A percentile compares a stretch with the other conserved stretches of the same genome.
These are phyloP conservation scores for Corythaeola cristata DNA, from an alignment of 2,113 vertebrate species.

Conservation along the genomic window DNA sequence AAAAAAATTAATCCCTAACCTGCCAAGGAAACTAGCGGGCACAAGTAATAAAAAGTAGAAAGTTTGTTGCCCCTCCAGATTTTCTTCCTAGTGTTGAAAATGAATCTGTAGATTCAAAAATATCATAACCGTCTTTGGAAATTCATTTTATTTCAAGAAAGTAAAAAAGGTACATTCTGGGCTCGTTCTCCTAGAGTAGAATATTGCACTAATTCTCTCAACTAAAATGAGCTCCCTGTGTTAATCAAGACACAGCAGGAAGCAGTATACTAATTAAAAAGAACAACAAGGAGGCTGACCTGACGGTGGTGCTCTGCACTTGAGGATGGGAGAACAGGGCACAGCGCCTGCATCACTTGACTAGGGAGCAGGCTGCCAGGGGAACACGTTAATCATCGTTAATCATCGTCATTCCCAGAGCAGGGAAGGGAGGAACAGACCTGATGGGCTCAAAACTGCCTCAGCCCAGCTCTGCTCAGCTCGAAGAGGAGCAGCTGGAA, in stretches of 20 bases:
- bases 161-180: neutral
- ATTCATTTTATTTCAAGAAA: neutral
- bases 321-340: neutral
- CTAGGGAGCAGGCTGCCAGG: neutral
- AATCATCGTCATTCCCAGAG: neutral
- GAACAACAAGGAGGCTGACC: neutral
- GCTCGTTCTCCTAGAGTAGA: constrained; percentile 14
- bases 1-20: neutral
- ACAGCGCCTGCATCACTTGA: neutral
- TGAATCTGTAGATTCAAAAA: neutral
- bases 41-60: neutral
- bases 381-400: neutral
- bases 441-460: neutral
- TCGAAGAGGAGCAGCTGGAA: neutral
- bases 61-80: neutral
- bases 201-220: neutral
- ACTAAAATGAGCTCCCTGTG: constrained; percentile 1
- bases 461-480: neutral
- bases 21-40: neutral
- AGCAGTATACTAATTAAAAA: neutral
- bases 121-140: neutral
- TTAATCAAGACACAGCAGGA: neutral
- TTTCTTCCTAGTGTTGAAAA: neutral
- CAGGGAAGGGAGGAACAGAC: neutral
- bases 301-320: neutral